phyloP scores from a whole-genome alignment of 2,888 invertebrate species.

The Eurytoma adleriae region DNA sequence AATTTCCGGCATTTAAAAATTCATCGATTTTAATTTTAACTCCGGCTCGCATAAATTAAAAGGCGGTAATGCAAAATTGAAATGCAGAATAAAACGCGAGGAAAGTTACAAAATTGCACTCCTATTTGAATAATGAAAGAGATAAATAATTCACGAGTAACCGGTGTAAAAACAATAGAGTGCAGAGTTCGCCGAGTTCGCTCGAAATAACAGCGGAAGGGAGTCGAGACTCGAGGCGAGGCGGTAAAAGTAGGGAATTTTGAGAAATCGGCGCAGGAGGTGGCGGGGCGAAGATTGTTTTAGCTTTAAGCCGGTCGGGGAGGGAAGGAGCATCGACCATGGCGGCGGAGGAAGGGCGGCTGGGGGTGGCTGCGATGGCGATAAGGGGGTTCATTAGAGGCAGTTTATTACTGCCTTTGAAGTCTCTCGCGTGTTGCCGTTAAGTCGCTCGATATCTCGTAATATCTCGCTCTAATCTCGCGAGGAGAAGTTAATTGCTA shows the following conservation, averaged over 20 bases:
- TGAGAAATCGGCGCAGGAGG: conserved; percentile 5
- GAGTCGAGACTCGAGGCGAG: background rate
- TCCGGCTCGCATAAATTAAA: too few species aligned
- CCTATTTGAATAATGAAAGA: too few species aligned
- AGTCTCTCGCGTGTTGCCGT: conserved; percentile 76
- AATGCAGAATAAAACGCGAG: too few species aligned
- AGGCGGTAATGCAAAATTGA: too few species aligned
- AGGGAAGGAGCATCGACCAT: conserved; percentile 52
- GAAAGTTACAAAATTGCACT: too few species aligned
- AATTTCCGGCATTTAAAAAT: too few species aligned
- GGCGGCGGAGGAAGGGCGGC: conserved; percentile 62
- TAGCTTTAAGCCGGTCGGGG: conserved; percentile 14
- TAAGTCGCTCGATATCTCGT: conserved; percentile 76
- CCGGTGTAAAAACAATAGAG: too few species aligned
- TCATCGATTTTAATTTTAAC: too few species aligned
- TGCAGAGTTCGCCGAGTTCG: too few species aligned
- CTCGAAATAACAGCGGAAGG: background rate
- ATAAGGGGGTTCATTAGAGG: conserved; percentile 76
- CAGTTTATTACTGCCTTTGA: conserved; percentile 76
- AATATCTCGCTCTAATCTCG: conserved; percentile 76
- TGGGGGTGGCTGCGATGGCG: conserved; percentile 59
- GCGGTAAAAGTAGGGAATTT: conserved; percentile 16
- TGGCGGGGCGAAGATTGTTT: conserved; percentile 15
- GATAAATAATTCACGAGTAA: too few species aligned
- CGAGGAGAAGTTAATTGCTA: conserved; percentile 76